These are phyloP conservation scores for Gryllus bimaculatus DNA, from an alignment of 1,140 invertebrate genomes.

Conservation along the genomic window DNA sequence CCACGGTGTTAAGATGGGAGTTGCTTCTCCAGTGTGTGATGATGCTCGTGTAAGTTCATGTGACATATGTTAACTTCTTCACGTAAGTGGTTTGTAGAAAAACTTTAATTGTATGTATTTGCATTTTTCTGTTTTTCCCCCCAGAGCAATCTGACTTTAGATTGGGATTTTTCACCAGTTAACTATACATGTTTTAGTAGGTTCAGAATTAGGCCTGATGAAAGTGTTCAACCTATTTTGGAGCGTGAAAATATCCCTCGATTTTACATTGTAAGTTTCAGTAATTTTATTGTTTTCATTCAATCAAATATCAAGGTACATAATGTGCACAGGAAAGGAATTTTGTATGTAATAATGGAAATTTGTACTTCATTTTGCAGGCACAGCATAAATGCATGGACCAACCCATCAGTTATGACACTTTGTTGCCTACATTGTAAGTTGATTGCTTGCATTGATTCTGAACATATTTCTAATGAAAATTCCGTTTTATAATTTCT, in stretches of 20 bases:
- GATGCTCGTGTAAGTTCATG: conserved; percentile 7
- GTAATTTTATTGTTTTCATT: conserved; percentile 21
- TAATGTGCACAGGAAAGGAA: conserved; percentile 22
- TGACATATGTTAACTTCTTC: background rate
- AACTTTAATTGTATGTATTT: background rate
- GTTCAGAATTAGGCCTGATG: conserved; percentile 39
- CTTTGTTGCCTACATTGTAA: conserved; percentile 54
- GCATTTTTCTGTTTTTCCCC: conserved; percentile 24
- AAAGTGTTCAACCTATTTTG: conserved; percentile 38
- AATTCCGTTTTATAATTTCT: background rate
- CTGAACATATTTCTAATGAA: conserved; percentile 7
- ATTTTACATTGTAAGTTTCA: conserved; percentile 45
- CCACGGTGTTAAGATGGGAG: conserved; percentile 6
- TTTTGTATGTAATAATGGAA: conserved; percentile 15
- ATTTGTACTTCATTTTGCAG: conserved; percentile 31
- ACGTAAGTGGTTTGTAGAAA: background rate
- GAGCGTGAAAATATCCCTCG: conserved; percentile 49
- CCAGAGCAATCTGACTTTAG: conserved; percentile 55
- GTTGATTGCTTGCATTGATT: conserved; percentile 27
- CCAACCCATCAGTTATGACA: conserved; percentile 52
- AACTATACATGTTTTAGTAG: conserved; percentile 55
- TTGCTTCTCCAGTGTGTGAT: conserved; percentile 2
- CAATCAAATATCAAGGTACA: conserved; percentile 9
- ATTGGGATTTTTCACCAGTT: conserved; percentile 56
- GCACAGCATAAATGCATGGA: conserved; percentile 61